These are phyloP conservation scores for Steromphala cineraria DNA, from an alignment of 2,888 invertebrate genomes.

Conservation along the genomic window DNA sequence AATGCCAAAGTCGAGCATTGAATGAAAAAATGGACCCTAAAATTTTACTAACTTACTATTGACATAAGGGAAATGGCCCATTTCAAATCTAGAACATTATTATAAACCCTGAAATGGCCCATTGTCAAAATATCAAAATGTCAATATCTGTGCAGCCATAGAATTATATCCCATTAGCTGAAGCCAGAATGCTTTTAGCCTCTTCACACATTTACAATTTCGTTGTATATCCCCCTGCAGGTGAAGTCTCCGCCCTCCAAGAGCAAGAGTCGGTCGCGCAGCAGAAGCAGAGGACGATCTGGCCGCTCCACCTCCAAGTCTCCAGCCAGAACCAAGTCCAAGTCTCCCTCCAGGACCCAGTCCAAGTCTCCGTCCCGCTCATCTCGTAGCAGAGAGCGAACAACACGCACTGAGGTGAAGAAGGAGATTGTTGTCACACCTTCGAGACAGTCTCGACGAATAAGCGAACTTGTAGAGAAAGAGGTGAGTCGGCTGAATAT, in stretches of 20 bases:
- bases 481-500: slow-evolving; percentile 22
- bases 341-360: neutral
- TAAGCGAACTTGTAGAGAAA: slow-evolving; percentile 30
- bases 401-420: slow-evolving; percentile 23
- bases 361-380: neutral
- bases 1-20: too few species aligned
- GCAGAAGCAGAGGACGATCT: slow-evolving; percentile 49
- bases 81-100: too few species aligned
- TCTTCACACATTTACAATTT: too few species aligned
- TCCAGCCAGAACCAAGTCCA: slow-evolving; percentile 23
- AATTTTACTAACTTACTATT: too few species aligned
- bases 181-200: too few species aligned
- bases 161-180: too few species aligned
- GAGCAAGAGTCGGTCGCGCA: slow-evolving; percentile 33
- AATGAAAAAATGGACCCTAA: too few species aligned
- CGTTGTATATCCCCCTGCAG: neutral
- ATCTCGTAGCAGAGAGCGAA: slow-evolving; percentile 15
- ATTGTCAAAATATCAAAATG: too few species aligned
- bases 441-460: slow-evolving; percentile 32
- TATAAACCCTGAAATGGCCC: too few species aligned
- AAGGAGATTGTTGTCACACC: slow-evolving; percentile 39
- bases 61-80: too few species aligned
- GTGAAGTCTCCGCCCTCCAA: slow-evolving; percentile 22
- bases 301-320: slow-evolving; percentile 34
- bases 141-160: too few species aligned